These are phyloP conservation scores for Euzophera pinguis DNA, from an alignment of 2,888 invertebrate species.

Conservation along the genomic window DNA sequence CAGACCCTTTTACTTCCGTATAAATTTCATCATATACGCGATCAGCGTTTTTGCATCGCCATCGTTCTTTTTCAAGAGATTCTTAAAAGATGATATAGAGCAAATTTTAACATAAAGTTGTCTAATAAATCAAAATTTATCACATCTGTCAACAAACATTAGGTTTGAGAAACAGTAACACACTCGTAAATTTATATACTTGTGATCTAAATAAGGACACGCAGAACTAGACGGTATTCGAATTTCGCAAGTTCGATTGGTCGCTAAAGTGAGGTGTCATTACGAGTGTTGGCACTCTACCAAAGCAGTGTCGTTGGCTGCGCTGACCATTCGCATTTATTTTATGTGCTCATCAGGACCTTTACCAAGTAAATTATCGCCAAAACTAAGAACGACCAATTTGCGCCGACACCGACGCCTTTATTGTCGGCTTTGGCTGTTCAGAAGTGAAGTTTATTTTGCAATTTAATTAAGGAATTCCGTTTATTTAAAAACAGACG, in stretches of 20 bases:
- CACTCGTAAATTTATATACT: neutral
- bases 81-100: too few species aligned
- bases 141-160: too few species aligned
- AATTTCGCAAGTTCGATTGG: constrained; percentile 24
- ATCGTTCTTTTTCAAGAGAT: too few species aligned
- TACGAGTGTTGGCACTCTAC: constrained; percentile 62
- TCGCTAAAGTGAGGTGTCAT: constrained; percentile 15
- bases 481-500: too few species aligned
- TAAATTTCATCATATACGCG: too few species aligned
- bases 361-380: constrained; percentile 52
- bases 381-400: constrained; percentile 16
- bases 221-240: neutral
- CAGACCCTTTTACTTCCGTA: too few species aligned
- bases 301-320: constrained; percentile 62
- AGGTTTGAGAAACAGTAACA: neutral
- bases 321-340: constrained; percentile 65
- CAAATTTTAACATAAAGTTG: too few species aligned
- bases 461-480: neutral
- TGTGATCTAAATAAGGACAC: neutral
- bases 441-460: neutral
- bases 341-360: constrained; percentile 70
- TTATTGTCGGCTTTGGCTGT: neutral
- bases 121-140: too few species aligned
- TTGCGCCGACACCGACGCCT: neutral
- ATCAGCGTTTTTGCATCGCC: too few species aligned